Percentiles rank a stretch among this genome's conserved stretches.
These are phyloP conservation scores for Piaya cayana DNA, from an alignment of 2,113 vertebrate genomes.

Conservation along the genomic window DNA sequence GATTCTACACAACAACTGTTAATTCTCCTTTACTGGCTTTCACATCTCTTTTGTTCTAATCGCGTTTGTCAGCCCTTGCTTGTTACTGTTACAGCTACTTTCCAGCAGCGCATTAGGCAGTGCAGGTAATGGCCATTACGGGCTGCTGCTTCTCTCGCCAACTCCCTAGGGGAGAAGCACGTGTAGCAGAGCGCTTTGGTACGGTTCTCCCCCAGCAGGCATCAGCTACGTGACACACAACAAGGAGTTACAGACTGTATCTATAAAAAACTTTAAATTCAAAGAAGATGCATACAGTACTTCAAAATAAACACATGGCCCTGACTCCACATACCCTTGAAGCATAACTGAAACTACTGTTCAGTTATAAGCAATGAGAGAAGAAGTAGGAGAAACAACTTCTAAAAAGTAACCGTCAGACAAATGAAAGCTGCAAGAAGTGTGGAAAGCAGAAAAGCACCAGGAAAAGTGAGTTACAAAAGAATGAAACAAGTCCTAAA, in stretches of 20 bases:
- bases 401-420: background rate
- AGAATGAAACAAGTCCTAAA: background rate
- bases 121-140: background rate
- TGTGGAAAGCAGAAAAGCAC: background rate
- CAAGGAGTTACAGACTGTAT: background rate
- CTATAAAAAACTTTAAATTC: fast-evolving
- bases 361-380: background rate
- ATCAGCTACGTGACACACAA: background rate
- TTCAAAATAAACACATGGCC: background rate
- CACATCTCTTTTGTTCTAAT: background rate
- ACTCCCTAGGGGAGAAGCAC: background rate
- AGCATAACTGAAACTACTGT: background rate
- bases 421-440: background rate
- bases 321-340: background rate
- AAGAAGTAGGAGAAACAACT: background rate
- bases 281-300: background rate
- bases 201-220: background rate
- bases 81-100: background rate
- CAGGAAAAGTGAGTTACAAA: background rate
- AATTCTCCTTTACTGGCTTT: background rate
- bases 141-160: background rate
- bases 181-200: background rate
- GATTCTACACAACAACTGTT: background rate
- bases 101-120: background rate
- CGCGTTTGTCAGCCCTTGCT: background rate